Conservation (phyloP, 2,888 invertebrate species). For the Drosophila recens region DNA sequence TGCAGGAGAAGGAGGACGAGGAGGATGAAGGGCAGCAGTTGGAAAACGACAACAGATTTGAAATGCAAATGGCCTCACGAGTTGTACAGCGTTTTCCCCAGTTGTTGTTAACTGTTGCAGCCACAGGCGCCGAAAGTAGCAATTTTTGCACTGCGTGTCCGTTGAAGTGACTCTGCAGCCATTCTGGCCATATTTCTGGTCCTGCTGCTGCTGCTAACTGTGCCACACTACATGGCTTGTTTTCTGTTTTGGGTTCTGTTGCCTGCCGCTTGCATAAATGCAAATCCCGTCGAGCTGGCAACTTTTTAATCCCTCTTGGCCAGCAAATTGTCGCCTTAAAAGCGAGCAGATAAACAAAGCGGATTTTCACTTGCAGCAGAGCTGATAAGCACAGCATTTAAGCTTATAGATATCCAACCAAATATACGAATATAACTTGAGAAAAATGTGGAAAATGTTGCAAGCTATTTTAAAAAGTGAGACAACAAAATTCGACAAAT, state of each 20-base stretch:
- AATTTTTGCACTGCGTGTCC: slow-evolving; percentile 49
- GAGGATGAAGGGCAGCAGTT: neutral
- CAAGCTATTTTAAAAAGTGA: too few species aligned
- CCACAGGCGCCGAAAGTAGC: slow-evolving; percentile 47
- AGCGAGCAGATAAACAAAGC: slow-evolving; percentile 43
- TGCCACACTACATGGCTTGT: slow-evolving; percentile 30
- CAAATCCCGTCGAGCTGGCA: slow-evolving; percentile 60
- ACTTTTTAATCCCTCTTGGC: slow-evolving; percentile 77
- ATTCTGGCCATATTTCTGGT: neutral
- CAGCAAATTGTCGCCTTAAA: slow-evolving; percentile 71
- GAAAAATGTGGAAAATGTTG: too few species aligned
- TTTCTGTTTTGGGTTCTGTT: slow-evolving; percentile 13
- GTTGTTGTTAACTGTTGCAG: slow-evolving; percentile 24
- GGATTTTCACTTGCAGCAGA: slow-evolving; percentile 29
- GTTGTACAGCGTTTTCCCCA: slow-evolving; percentile 7
- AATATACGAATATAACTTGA: too few species aligned
- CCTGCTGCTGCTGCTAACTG: neutral
- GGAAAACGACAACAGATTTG: slow-evolving; percentile 49
- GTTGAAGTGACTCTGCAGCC: slow-evolving; percentile 26
- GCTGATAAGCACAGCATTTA: slow-evolving; percentile 43
- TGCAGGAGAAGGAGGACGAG: neutral
- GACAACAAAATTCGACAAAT: too few species aligned
- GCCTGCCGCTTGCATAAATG: slow-evolving; percentile 62
- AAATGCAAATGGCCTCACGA: slow-evolving; percentile 71
- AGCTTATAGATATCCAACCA: neutral